Base-by-base conservation (phyloP, 2,888 invertebrate species). In the Drosophila testacea region DNA sequence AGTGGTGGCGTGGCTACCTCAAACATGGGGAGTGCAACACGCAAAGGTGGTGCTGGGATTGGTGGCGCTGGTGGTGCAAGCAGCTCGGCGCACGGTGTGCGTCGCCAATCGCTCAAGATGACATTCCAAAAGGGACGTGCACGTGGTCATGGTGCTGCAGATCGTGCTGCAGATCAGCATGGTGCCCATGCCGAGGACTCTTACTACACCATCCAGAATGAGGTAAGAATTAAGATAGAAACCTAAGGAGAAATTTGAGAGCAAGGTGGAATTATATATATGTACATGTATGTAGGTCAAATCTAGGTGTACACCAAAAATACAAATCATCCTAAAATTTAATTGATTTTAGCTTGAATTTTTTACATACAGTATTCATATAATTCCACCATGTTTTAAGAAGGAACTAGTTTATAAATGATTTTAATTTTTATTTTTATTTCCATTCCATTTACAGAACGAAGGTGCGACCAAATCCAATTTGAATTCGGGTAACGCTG, bases 181-280 rank as follows among this genome's bases (percentile, higher is more conserved):
- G 86, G 86, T 30, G 79, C 81, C 55, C 90, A 90, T 27, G 50
- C 70, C 13, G 92, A 93, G 63, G 93, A 92, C 72, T 91, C 94
- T 1, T 95, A 95, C 90, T 96, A 96, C 93, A 96, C 96, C 88
- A 95, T 96, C 89, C 95, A 94, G 91, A 95, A 95, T 92, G 95
- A 95, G 94, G 95, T 95, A 77, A 91, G 92, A 27, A 11, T 0
- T 1, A 1, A 22, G 16, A 4, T 22, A 16, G 22, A 1, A 22
- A 2, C 1, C 22, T 22, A 22, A 22, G 22, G 22, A 22, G 22
- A 2, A 22, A 22, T 22, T 2, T 22, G 3, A 22, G 22, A 22
- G 22, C 3, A 22, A 22, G 22, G 22, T 22, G 22, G 22, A 22
- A 22, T 16, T 16, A 16, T 16, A 16, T 16, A 16, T 16, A 16